phyloP scores from a whole-genome alignment of 2,797 vertebrate species.

The Crypturellus tataupa region DNA sequence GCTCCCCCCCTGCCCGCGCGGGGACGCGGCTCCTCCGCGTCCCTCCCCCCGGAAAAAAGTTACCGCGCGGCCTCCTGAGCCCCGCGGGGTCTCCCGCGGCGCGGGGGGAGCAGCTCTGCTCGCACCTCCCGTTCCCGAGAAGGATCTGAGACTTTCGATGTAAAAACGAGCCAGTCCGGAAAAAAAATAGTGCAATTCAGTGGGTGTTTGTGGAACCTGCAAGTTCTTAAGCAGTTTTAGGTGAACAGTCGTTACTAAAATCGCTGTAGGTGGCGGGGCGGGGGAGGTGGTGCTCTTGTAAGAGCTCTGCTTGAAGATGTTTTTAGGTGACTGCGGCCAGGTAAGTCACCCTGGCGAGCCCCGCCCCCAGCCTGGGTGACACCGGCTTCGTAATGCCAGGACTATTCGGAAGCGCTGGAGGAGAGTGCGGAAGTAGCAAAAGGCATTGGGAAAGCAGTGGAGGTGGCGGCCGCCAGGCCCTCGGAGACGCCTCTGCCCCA shows the following conservation, averaged over 20 bases:
- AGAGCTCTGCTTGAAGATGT: neutral
- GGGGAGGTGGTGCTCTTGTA: neutral
- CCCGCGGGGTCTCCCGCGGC: too few relatives aligned
- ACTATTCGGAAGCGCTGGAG: conserved; percentile 12
- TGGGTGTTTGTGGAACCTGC: neutral
- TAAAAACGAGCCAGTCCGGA: neutral
- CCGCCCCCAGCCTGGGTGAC: conserved; percentile 42
- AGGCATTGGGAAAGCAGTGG: neutral
- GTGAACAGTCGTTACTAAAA: neutral
- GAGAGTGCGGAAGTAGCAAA: neutral
- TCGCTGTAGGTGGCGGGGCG: neutral
- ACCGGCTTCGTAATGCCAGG: conserved; percentile 41
- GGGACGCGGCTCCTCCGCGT: too few relatives aligned
- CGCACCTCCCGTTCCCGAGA: neutral
- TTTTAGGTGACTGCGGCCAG: neutral
- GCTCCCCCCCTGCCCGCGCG: neutral
- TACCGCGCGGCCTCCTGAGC: too few relatives aligned
- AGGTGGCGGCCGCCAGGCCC: neutral
- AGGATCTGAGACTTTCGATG: neutral
- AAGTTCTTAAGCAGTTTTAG: neutral
- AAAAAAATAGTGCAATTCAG: neutral
- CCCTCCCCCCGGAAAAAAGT: too few relatives aligned
- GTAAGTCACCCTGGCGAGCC: conserved; percentile 34
- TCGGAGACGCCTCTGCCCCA: neutral
- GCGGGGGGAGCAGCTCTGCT: too few relatives aligned